Evolutionary conservation across 2,113 vertebrate genomes (phyloP), one percentile per base, ranked within the genome.

Genomic region (Phainopepla nitens): DNA sequence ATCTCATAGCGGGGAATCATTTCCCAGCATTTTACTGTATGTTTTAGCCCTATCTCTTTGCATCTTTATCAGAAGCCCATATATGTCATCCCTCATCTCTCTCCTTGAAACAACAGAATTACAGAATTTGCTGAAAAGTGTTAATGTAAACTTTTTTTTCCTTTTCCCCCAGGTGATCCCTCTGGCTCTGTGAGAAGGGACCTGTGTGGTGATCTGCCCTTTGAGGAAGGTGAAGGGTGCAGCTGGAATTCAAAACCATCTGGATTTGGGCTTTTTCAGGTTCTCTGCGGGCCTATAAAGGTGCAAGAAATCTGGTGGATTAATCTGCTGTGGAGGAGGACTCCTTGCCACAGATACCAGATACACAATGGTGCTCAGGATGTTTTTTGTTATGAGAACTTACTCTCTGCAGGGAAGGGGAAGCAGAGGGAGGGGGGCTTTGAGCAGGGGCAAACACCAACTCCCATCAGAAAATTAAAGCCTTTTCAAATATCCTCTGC

Each of bases 1-100:
- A 87, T 87, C 81, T 87, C 69, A 31, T 85, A 44, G 41, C 85
- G 92, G 45, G 75, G 82, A 86, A 72, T 94, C 53, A 29, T 96
- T 96, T 92, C 76, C 31, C 36, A 88, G 65, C 10, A 58, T 54
- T 96, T 89, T 92, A 90, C 85, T 82, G 87, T 85, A 31, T 68
- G 82, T 92, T 96, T 95, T 60, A 96, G 82, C 71, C 57, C 80
- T 88, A 93, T 96, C 95, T 95, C 97, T 94, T 88, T 71, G 68
- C 84, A 96, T 96, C 96, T 96, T 87, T 95, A 95, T 97, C 96
- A 96, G 94, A 93, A 94, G 93, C 73, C 91, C 89, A 62, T 94
- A 89, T 44, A 79, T 96, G 96, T 95, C 93, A 96, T 35, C 86
- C 84, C 94, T 95, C 95, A 95, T 96, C 89, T 94, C 81, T 58